Conservation (phyloP, 1,140 invertebrate genomes). For the Bombus picipes region DNA sequence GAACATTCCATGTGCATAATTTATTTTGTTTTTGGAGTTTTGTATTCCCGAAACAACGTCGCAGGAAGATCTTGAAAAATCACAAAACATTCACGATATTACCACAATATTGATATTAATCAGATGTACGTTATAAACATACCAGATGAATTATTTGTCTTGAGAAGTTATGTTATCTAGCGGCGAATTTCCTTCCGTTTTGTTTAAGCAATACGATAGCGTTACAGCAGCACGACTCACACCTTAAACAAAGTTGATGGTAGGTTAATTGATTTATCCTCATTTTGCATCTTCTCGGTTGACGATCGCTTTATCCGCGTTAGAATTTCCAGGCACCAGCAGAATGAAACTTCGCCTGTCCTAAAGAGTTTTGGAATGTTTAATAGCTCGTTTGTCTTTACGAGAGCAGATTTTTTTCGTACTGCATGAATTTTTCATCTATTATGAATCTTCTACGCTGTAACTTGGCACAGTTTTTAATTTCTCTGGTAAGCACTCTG, state of each 20-base stretch:
- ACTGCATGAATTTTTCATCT: background rate
- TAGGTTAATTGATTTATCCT: conserved; percentile 4
- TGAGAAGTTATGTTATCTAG: background rate
- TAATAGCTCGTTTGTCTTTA: background rate
- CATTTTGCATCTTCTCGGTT: background rate
- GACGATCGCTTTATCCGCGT: background rate
- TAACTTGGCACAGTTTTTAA: background rate
- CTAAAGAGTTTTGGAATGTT: background rate
- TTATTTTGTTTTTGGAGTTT: background rate
- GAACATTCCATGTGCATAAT: no score
- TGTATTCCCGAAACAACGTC: background rate
- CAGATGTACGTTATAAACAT: background rate
- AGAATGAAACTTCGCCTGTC: background rate
- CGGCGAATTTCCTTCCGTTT: background rate
- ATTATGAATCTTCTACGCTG: background rate
- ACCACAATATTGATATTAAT: background rate
- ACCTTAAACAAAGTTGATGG: background rate
- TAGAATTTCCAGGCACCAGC: background rate
- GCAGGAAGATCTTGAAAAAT: no score
- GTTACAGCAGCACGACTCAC: no score
- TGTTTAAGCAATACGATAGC: background rate
- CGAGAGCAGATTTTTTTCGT: background rate
- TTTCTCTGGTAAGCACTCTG: no score
- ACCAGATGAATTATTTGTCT: background rate
- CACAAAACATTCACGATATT: no score